Evolutionary conservation across 2,797 vertebrate species (phyloP).

Genomic region (Cossypha dichroa): DNA sequence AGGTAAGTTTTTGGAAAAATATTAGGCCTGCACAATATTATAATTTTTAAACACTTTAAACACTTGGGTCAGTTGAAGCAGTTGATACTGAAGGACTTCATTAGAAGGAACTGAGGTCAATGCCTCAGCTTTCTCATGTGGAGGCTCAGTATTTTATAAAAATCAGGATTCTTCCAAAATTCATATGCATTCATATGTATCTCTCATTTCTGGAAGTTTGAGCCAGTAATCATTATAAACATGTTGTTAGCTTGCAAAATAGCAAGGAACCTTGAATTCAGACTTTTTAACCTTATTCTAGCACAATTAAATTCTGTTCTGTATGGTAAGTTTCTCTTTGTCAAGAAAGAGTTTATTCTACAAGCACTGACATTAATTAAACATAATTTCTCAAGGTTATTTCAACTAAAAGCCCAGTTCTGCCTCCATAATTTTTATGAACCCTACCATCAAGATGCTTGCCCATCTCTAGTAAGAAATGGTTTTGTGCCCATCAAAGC

Average conservation of each 20-base stretch:
- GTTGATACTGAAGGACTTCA: neutral
- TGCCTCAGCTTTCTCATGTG: neutral
- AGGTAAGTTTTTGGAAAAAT: neutral
- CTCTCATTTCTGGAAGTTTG: neutral
- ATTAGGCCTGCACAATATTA: neutral
- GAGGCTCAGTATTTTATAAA: neutral
- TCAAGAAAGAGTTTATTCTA: neutral
- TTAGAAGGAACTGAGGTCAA: neutral
- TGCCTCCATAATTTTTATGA: neutral
- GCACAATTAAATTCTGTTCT: neutral
- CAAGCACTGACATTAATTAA: neutral
- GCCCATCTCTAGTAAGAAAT: neutral
- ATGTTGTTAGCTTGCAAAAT: neutral
- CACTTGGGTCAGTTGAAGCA: neutral
- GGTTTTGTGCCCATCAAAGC: neutral
- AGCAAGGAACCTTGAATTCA: neutral
- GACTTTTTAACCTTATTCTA: neutral
- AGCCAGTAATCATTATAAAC: neutral
- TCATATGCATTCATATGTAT: neutral
- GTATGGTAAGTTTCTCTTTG: neutral
- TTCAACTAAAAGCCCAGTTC: neutral
- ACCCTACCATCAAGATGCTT: accelerated
- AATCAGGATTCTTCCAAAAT: neutral
- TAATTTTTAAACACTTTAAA: neutral
- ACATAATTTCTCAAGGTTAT: neutral